These are phyloP conservation scores for Crenichthys baileyi DNA, from an alignment of 2,797 vertebrate species.

Conservation along the genomic window DNA sequence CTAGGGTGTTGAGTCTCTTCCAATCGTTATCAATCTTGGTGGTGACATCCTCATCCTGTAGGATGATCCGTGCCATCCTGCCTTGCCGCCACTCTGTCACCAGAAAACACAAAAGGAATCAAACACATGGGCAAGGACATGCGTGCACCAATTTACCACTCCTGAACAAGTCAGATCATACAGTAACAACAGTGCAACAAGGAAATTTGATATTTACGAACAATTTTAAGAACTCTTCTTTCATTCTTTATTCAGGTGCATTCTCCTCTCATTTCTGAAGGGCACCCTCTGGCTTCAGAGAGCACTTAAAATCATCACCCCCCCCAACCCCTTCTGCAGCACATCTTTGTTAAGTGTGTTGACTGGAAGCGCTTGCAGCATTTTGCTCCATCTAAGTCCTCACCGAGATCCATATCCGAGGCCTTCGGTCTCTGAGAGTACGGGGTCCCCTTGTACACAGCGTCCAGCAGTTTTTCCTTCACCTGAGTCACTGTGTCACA, in stretches of 20 bases:
- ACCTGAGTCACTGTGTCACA: slow-evolving; percentile 98
- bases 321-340: slow-evolving; percentile 18
- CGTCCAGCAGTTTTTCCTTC: slow-evolving; percentile 97
- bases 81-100: slow-evolving; percentile 95
- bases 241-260: slow-evolving; percentile 18
- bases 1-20: slow-evolving; percentile 97
- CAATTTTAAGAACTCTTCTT: slow-evolving; percentile 20
- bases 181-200: neutral
- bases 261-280: slow-evolving; percentile 29
- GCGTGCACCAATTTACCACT: neutral
- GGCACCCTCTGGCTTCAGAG: slow-evolving; percentile 36
- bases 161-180: neutral
- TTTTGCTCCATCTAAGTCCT: slow-evolving; percentile 52
- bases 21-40: slow-evolving; percentile 99
- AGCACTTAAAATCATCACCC: slow-evolving; percentile 27
- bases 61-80: slow-evolving; percentile 96
- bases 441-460: slow-evolving; percentile 96
- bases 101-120: neutral
- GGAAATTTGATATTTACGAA: neutral
- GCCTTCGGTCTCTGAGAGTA: slow-evolving; percentile 98
- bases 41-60: slow-evolving; percentile 98
- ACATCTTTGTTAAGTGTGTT: slow-evolving; percentile 31
- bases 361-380: neutral
- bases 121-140: neutral
- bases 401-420: slow-evolving; percentile 97